Percentiles rank a stretch among this genome's conserved stretches.
Evolutionary conservation across 2,888 invertebrate genomes (phyloP).

Genomic region (Dryococelus australis): DNA sequence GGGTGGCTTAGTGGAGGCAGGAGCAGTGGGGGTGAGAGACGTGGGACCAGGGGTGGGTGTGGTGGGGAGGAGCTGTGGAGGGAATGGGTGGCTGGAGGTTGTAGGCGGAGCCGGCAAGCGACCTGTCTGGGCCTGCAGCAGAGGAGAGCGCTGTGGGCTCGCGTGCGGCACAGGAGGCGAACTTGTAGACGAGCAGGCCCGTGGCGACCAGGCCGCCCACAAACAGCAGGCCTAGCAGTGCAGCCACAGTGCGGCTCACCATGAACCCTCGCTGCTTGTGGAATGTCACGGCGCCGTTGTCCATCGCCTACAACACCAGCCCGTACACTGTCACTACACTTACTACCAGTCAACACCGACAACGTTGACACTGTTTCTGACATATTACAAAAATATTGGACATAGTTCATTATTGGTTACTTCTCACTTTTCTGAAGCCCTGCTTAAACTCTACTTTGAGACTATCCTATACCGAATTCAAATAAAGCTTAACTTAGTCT

Average conservation of each 20-base stretch:
- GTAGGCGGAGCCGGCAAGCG: too few relatives aligned
- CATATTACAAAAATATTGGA: too few relatives aligned
- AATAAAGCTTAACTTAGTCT: too few relatives aligned
- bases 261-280: conserved; percentile 69
- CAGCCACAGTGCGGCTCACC: conserved; percentile 70
- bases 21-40: conserved; percentile 54
- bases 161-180: conserved; percentile 70
- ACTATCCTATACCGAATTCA: too few relatives aligned
- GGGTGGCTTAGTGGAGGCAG: conserved; percentile 22
- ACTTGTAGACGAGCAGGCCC: conserved; percentile 78
- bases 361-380: too few relatives aligned
- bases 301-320: conserved; percentile 62
- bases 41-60: conserved; percentile 20
- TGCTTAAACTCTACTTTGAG: too few relatives aligned
- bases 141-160: conserved; percentile 54
- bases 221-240: conserved; percentile 70
- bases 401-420: too few relatives aligned
- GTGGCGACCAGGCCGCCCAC: conserved; percentile 71
- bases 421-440: too few relatives aligned
- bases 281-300: conserved; percentile 68
- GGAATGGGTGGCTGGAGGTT: background rate
- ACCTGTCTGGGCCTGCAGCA: background rate
- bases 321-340: conserved; percentile 50
- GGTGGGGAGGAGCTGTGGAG: background rate
- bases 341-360: too few relatives aligned